These are phyloP conservation scores for Ganaspis sp. DNA, from an alignment of 1,140 invertebrate species.

Conservation along the genomic window DNA sequence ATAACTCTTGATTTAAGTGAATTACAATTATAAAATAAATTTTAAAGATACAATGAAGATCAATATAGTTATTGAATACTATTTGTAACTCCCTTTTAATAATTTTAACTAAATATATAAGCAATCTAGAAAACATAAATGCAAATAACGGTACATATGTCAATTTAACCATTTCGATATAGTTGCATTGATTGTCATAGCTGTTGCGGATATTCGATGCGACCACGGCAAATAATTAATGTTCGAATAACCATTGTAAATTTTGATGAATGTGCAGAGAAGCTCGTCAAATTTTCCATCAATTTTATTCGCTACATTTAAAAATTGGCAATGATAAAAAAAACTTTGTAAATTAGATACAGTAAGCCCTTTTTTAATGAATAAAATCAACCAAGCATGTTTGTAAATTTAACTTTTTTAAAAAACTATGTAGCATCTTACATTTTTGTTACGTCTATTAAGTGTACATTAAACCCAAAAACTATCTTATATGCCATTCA, in stretches of 20 bases:
- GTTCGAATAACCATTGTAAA: constrained; percentile 12
- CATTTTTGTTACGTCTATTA: too few relatives aligned
- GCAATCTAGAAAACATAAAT: not conserved
- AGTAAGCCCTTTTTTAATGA: too few relatives aligned
- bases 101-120: constrained; percentile 2
- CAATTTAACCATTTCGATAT: constrained; percentile 10
- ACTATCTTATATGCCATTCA: too few relatives aligned
- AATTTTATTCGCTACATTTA: not conserved
- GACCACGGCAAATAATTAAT: constrained; percentile 15
- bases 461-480: too few relatives aligned
- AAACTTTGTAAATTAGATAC: not conserved
- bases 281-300: constrained; percentile 18
- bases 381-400: too few relatives aligned
- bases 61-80: too few relatives aligned
- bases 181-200: constrained; percentile 27
- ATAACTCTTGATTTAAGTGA: too few relatives aligned
- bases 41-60: too few relatives aligned
- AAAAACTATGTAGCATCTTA: too few relatives aligned
- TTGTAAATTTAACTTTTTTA: too few relatives aligned
- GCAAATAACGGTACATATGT: constrained; percentile 11
- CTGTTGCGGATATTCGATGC: constrained; percentile 4
- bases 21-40: too few relatives aligned
- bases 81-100: too few relatives aligned
- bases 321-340: not conserved
- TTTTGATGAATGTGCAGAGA: not conserved